Evolutionary conservation across 2,113 vertebrate species (phyloP).

Genomic region (Capricornis sumatraensis): DNA sequence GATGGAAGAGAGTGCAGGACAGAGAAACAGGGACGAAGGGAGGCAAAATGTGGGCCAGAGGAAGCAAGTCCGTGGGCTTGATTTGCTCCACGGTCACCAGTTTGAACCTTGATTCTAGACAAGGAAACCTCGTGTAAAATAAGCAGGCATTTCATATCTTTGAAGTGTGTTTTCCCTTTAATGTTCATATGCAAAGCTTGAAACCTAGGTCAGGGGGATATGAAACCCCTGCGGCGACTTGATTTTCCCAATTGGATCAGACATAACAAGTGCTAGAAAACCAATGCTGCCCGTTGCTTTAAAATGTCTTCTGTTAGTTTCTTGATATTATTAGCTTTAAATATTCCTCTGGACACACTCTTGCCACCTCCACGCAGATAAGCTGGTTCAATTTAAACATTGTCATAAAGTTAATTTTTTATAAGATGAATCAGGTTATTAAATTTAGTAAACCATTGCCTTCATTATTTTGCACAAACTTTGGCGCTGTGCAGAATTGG

Average conservation of each 20-base stretch:
- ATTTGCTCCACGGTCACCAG: background rate
- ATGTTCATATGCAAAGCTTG: background rate
- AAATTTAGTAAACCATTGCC: slow-evolving; percentile 62
- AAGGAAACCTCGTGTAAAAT: background rate
- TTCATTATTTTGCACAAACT: slow-evolving; percentile 68
- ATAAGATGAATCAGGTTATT: slow-evolving; percentile 69
- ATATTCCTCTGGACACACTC: background rate
- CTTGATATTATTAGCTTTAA: slow-evolving; percentile 46
- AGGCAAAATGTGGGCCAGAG: background rate
- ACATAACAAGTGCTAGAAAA: background rate
- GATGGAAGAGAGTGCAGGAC: background rate
- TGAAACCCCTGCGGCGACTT: background rate
- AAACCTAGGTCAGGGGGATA: background rate
- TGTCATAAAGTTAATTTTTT: slow-evolving; percentile 69
- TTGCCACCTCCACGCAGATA: slow-evolving; percentile 40
- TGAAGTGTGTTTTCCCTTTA: background rate
- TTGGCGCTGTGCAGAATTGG: slow-evolving; percentile 45
- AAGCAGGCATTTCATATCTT: background rate
- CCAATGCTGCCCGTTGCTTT: background rate
- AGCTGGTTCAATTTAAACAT: slow-evolving; percentile 61
- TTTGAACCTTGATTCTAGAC: background rate
- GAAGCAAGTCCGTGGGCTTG: background rate
- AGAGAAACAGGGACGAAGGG: background rate
- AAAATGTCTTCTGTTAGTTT: background rate
- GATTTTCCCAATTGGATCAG: background rate